Percentiles rank a stretch among this genome's conserved stretches.
phyloP scores from a whole-genome alignment of 1,140 invertebrate species.

The Aradophagus sp. region DNA sequence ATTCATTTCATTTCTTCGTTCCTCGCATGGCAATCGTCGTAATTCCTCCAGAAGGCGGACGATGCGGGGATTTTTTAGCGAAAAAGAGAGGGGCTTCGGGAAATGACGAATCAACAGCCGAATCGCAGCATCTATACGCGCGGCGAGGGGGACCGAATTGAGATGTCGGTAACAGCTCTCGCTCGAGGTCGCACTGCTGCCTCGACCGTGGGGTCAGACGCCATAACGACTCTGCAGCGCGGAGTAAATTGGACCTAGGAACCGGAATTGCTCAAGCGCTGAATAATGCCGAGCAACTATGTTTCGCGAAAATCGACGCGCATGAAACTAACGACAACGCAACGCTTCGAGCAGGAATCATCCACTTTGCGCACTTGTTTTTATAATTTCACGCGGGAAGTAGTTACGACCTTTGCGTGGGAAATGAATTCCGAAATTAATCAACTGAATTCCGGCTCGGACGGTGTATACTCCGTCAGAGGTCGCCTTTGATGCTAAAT shows the following conservation, averaged over 20 bases:
- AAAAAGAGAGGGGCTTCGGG: constrained; percentile 35
- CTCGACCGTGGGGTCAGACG: constrained; percentile 49
- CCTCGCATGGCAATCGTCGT: constrained; percentile 44
- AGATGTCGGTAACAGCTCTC: constrained; percentile 59
- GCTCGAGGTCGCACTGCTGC: constrained; percentile 41
- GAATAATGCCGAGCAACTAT: constrained; percentile 24
- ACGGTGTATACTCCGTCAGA: too few species aligned
- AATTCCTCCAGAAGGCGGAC: constrained; percentile 69
- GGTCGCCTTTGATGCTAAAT: too few species aligned
- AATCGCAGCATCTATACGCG: constrained; percentile 51
- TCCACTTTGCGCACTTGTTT: constrained; percentile 9
- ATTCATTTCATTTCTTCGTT: constrained; percentile 62
- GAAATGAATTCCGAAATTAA: too few species aligned
- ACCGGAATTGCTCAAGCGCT: constrained; percentile 39
- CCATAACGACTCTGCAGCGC: constrained; percentile 40
- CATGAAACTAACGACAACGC: too few species aligned
- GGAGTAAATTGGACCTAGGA: constrained; percentile 51
- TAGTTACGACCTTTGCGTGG: too few species aligned
- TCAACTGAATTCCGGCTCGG: too few species aligned
- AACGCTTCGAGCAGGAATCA: background rate
- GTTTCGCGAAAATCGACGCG: constrained; percentile 24
- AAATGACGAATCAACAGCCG: constrained; percentile 56
- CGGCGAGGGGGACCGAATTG: constrained; percentile 59
- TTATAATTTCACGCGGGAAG: constrained; percentile 16
- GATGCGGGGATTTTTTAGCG: constrained; percentile 29